Conservation (phyloP, 2,888 invertebrate genomes). For the Limnephilus auricula region DNA sequence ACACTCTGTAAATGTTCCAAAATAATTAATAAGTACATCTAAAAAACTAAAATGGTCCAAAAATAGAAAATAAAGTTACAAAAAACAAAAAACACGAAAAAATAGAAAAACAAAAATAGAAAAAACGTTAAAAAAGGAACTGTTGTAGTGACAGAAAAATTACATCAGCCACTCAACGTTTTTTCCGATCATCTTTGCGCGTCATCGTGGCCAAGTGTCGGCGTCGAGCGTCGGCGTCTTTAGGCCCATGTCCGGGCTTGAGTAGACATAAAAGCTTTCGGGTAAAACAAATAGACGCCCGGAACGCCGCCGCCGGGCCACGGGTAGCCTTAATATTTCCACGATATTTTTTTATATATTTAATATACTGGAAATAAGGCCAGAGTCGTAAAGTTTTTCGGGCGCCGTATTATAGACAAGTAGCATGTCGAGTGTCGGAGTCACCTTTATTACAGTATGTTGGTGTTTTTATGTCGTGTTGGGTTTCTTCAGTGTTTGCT, state of each 20-base stretch:
- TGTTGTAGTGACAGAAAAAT: not conserved
- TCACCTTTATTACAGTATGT: not conserved
- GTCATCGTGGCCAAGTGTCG: constrained; percentile 53
- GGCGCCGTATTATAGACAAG: not conserved
- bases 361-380: not conserved
- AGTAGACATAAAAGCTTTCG: constrained; percentile 50
- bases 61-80: too few relatives aligned
- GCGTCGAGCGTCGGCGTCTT: not conserved
- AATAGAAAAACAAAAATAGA: not conserved
- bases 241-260: constrained; percentile 32
- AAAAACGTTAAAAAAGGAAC: not conserved
- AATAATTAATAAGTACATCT: too few relatives aligned
- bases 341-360: constrained; percentile 7
- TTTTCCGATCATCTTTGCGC: constrained; percentile 55
- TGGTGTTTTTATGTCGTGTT: not conserved
- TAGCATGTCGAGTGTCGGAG: not conserved
- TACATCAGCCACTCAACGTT: not conserved
- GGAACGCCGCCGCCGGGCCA: not conserved
- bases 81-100: too few relatives aligned
- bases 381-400: not conserved
- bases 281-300: constrained; percentile 32
- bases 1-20: too few relatives aligned
- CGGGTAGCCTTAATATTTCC: not conserved
- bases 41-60: too few relatives aligned
- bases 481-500: not conserved